These are phyloP conservation scores for Sarotherodon lohbergeri DNA, from an alignment of 2,113 vertebrate genomes.

Conservation along the genomic window DNA sequence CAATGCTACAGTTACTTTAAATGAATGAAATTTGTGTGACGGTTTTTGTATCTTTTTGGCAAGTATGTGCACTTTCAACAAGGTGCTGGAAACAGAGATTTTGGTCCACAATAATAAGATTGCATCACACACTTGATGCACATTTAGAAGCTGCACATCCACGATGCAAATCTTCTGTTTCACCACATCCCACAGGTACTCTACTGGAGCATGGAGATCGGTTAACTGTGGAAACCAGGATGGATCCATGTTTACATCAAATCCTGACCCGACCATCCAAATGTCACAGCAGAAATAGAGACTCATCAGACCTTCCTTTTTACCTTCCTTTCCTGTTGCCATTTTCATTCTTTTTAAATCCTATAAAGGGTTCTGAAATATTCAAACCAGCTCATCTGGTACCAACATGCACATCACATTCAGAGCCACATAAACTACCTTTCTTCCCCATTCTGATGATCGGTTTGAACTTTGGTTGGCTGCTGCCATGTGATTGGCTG, in stretches of 20 bases:
- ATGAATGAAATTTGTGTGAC: not conserved
- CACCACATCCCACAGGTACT: not conserved
- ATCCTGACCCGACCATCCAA: not conserved
- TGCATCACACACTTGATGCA: not conserved
- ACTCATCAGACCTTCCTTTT: not conserved
- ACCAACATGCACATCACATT: not conserved
- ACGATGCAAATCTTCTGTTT: not conserved
- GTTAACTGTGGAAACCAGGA: not conserved
- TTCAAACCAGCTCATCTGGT: not conserved
- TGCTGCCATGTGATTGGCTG: not conserved
- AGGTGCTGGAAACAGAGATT: not conserved
- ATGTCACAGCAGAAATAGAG: not conserved
- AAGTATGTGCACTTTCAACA: not conserved
- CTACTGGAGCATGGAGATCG: not conserved
- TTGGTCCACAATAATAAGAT: not conserved
- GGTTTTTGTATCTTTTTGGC: not conserved
- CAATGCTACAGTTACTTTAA: not conserved
- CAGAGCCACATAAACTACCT: not conserved
- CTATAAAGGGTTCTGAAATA: not conserved
- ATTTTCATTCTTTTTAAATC: not conserved
- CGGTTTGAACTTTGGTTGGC: not conserved
- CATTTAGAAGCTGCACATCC: not conserved
- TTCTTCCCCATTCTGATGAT: not conserved
- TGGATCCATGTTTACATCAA: not conserved
- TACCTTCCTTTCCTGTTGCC: not conserved